Conservation (phyloP, 2,113 vertebrate species). For the Empidonax traillii region DNA sequence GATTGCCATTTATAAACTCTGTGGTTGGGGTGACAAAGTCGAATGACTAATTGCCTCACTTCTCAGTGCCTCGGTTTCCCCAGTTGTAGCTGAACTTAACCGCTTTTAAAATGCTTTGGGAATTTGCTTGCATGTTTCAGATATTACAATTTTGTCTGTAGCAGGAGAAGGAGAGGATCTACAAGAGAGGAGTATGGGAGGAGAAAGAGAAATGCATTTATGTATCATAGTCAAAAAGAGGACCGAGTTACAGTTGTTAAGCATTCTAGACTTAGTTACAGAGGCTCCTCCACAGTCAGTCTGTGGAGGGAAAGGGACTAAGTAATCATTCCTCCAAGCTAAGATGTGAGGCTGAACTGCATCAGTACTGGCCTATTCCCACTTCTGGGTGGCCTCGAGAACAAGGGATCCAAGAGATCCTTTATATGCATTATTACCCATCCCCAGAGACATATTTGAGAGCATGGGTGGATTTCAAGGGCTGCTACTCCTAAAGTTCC, state of each 20-base stretch:
- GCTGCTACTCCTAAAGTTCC: not conserved
- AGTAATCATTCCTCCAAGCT: not conserved
- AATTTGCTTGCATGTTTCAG: not conserved
- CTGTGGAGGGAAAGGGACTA: not conserved
- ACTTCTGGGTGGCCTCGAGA: not conserved
- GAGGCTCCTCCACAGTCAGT: not conserved
- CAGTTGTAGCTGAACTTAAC: not conserved
- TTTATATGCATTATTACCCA: not conserved
- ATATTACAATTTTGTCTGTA: not conserved
- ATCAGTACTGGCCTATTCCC: not conserved
- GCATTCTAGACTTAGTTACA: not conserved
- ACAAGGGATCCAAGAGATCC: not conserved
- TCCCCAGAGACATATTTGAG: not conserved
- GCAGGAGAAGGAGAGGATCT: not conserved
- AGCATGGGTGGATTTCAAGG: not conserved
- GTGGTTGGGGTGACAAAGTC: not conserved
- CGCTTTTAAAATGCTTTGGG: not conserved
- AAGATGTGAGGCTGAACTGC: not conserved
- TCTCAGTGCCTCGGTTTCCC: not conserved
- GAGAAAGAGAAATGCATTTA: not conserved
- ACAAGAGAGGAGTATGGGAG: not conserved
- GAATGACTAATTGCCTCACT: not conserved
- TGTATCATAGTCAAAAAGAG: not conserved
- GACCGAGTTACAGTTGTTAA: not conserved
- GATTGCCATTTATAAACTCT: not conserved